Base-by-base conservation (phyloP, 2,888 invertebrate genomes). In the Pheosia gnoma region DNA sequence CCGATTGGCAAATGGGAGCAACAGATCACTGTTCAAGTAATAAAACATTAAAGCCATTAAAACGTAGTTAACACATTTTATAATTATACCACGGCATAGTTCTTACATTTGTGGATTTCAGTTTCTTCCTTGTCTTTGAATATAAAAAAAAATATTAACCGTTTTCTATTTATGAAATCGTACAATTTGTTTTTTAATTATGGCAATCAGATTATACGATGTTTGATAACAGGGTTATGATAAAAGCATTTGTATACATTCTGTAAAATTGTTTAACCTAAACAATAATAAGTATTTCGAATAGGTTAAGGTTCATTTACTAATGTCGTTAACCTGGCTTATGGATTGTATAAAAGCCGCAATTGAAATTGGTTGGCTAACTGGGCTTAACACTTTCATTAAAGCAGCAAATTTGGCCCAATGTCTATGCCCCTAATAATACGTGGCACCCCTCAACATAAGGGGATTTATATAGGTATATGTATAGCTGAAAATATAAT, bases 1-100 rank as follows among this genome's bases (percentile, higher is more conserved):
- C 87, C 74, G 68, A 70, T 75, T 75, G 73, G 80, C 79, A 65
- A 85, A 85, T 78, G 79, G 73, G 79, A 78, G 67, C 81, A 79
- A 67, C 63, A 69, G 65, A 76, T 67, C 63, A 65, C 66, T 65
- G 55, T 41, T 65, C 60, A 60, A 68, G 59, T 54, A 62, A 68
- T 70, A 73, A 68, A 57, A 45, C 13, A n/a, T 25, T 56, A 38
- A 11, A 37, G 25, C 25, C 25, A 25, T 25, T 25, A 54, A 38
- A 25, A 41, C 45, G 45, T 3, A 57, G 36, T 41, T n/a, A 57
- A 57, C 25, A 57, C 7, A 6, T 3, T 45, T 45, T 43, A 57
- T 57, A 45, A 45, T n/a, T 36, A 10, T 9, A 36, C 57, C 57
- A 57, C 36, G 43, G 45, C 45, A 39, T 45, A 43, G 57, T 25